Evolutionary conservation across 2,888 invertebrate species (phyloP), one percentile per base, ranked within the genome.

Genomic region (Agriopis marginaria): DNA sequence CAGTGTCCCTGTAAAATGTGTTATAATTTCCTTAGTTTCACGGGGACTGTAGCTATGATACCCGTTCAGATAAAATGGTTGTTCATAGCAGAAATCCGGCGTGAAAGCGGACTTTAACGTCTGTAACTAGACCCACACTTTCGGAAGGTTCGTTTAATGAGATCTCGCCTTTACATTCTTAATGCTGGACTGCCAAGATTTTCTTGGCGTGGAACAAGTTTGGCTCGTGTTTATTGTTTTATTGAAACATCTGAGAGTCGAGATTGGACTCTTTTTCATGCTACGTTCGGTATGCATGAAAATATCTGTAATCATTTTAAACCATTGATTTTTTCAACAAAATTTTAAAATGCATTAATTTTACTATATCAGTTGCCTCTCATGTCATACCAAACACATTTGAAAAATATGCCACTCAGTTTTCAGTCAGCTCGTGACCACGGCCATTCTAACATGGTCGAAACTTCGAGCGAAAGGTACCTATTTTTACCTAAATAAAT

Each of bases 71-170:
- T 72, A 64, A 75, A 77, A 79, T 72, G 76, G 73, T 74, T 76
- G 64, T 75, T 69, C 69, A 65, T 76, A 67, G 68, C 70, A 75
- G 73, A 75, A 80, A 77, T 77, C 72, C 73, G 66, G 60, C 76
- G 61, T n/a, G 54, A 32, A 63, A 71, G 76, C 76, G 61, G 55
- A 61, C 66, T 73, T 76, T 76, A 77, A 80, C 77, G 77, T 81
- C 80, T 77, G 75, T 76, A 81, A 75, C 75, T 61, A 72, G 68
- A 76, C 75, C 74, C 74, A 78, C 75, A 75, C 71, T 80, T 76
- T 69, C 55, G 67, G 59, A 70, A 75, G 72, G 64, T 78, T 77
- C 70, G 75, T 62, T 69, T 65, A 69, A 69, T 79, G 77, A 72
- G 69, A 70, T 72, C 75, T 58, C 67, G 75, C 73, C 63, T 73